A percentile compares a stretch with the other conserved stretches of the same genome.
phyloP scores from a whole-genome alignment of 2,888 invertebrate species.

The Drosophila helvetica region DNA sequence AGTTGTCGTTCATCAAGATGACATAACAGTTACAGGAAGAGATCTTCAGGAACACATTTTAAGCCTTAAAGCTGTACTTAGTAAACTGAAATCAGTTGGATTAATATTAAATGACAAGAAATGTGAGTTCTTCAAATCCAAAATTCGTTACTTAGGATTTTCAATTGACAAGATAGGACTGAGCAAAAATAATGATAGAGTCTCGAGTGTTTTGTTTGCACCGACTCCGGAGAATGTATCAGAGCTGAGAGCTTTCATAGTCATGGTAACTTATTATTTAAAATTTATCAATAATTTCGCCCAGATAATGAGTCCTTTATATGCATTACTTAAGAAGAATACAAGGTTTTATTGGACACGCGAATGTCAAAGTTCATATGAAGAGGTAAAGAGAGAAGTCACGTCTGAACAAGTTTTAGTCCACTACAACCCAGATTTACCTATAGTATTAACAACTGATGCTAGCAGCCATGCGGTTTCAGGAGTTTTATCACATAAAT shows the following conservation, averaged over 20 bases:
- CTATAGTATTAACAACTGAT: too few species aligned
- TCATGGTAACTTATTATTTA: neutral
- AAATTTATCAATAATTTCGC: neutral
- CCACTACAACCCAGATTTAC: too few species aligned
- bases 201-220: neutral
- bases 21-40: neutral
- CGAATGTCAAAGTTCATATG: neutral
- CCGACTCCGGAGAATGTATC: neutral
- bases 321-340: neutral
- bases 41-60: neutral
- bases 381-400: too few species aligned
- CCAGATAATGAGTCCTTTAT: neutral
- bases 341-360: neutral
- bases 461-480: too few species aligned
- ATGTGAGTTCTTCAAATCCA: constrained; percentile 4
- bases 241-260: neutral
- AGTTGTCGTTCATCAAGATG: neutral
- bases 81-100: neutral
- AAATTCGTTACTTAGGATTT: constrained; percentile 3
- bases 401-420: neutral
- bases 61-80: neutral
- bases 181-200: neutral
- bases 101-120: neutral
- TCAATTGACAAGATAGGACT: neutral
- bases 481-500: too few species aligned